phyloP scores from a whole-genome alignment of 2,113 vertebrate genomes.

The Sorex fumeus region DNA sequence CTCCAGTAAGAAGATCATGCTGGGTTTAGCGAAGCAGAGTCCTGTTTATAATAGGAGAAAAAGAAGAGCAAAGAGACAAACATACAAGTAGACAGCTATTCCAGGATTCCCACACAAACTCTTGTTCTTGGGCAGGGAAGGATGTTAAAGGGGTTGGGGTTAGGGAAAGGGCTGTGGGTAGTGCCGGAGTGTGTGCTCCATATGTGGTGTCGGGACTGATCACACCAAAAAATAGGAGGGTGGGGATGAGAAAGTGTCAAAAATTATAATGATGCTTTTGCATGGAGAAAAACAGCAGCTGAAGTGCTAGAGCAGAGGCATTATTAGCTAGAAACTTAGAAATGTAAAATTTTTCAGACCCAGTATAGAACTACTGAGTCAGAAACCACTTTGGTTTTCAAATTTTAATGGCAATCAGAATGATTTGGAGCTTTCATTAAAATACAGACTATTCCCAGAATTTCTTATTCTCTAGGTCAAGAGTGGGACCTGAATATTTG shows the following conservation, averaged over 20 bases:
- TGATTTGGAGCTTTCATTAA: neutral
- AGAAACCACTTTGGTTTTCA: neutral
- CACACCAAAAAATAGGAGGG: too few species aligned
- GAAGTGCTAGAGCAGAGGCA: neutral
- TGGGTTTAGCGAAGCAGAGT: constrained; percentile 76
- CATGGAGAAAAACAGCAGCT: neutral
- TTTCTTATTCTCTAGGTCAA: constrained; percentile 49
- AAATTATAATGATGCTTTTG: neutral
- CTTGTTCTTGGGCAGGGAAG: constrained; percentile 22
- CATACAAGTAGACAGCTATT: neutral
- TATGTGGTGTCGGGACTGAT: too few species aligned
- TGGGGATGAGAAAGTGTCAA: too few species aligned
- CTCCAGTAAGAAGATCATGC: constrained; percentile 75
- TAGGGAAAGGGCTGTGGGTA: too few species aligned
- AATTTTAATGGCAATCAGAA: neutral
- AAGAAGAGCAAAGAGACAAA: constrained; percentile 27
- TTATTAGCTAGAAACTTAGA: constrained; percentile 23
- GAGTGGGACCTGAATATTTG: neutral
- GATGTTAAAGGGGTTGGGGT: neutral
- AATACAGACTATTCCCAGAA: constrained; percentile 37
- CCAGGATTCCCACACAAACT: constrained; percentile 14
- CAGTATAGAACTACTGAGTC: neutral
- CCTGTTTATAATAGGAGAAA: constrained; percentile 65
- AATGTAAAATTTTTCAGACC: constrained; percentile 26
- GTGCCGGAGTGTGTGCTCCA: too few species aligned